These are phyloP conservation scores for Stenodema calcarata DNA, from an alignment of 2,888 invertebrate species.

Conservation along the genomic window DNA sequence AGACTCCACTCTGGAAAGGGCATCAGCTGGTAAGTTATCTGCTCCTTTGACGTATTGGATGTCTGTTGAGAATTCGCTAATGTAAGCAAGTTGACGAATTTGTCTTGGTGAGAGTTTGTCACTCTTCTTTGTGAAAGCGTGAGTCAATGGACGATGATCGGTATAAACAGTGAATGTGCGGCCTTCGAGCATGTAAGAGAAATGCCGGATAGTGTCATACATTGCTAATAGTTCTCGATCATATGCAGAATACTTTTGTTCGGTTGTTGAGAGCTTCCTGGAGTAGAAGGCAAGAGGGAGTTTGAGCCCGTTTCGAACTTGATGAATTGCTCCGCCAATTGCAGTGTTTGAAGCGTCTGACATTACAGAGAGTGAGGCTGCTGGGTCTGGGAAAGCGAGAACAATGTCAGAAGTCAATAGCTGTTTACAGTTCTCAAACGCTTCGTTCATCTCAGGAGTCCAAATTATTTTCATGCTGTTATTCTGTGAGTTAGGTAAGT, in stretches of 20 bases:
- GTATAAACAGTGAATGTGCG: background rate
- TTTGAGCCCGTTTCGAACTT: slow-evolving; percentile 53
- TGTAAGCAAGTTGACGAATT: slow-evolving; percentile 43
- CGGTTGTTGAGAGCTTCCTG: slow-evolving; percentile 55
- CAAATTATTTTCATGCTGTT: slow-evolving; percentile 54
- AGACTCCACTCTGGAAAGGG: background rate
- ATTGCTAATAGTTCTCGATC: slow-evolving; percentile 59
- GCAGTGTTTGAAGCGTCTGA: slow-evolving; percentile 60
- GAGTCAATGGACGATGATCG: slow-evolving; percentile 6
- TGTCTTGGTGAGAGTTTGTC: slow-evolving; percentile 49
- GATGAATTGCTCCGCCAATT: slow-evolving; percentile 59
- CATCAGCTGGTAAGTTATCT: slow-evolving; percentile 1
- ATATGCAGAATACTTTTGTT: slow-evolving; percentile 61
- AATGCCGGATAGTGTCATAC: background rate
- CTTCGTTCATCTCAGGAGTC: slow-evolving; percentile 42
- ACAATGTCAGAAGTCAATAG: slow-evolving; percentile 43
- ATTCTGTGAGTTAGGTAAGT: slow-evolving; percentile 46
- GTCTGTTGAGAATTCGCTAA: slow-evolving; percentile 50
- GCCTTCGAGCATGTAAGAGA: slow-evolving; percentile 5
- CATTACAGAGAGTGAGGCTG: background rate
- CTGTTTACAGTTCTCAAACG: slow-evolving; percentile 54
- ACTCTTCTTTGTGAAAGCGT: slow-evolving; percentile 18
- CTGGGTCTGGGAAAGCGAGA: slow-evolving; percentile 51
- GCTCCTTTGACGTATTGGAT: background rate
- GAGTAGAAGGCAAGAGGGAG: slow-evolving; percentile 56